Evolutionary conservation across 2,113 vertebrate genomes (phyloP), one percentile per base, ranked within the genome.

Genomic region (Menidia beryllina): DNA sequence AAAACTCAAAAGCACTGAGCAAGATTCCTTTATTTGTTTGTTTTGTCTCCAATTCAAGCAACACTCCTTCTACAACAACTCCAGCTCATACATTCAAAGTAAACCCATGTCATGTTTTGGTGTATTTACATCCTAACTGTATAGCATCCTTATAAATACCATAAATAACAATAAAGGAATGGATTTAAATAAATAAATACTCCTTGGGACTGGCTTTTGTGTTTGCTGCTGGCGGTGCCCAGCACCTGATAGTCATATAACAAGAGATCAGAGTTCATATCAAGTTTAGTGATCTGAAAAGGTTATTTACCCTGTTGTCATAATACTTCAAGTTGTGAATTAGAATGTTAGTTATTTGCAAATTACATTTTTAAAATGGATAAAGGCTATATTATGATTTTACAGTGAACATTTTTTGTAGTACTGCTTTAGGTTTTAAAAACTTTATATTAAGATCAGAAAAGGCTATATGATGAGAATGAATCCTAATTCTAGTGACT

Each of bases 171-270:
- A 90, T 30, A 71, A 76, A 89, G 89, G 77, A 89, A 90, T 89
- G 87, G 77, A 87, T 94, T 97, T 97, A 96, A 97, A 98, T 98
- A 98, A 98, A 98, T 98, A 98, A 96, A 97, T 98, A 86, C 69
- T 74, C 55, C 56, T 69, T 71, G 67, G 72, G 70, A 82, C 57
- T 62, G 52, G 47, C 86, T 75, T 56, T 69, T 2, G 43, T 77
- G 71, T 84, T 69, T 84, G 88, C 89, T 85, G 84, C 89, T 85
- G 84, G 74, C 88, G 86, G 88, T 82, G 84, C 38, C 88, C 92
- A 89, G 90, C 87, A 88, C 90, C 81, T 90, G 70, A 71, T 71
- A 47, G 59, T 73, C 51, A 72, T 68, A 65, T 39, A 65, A 13
- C 53, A 38, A 43, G 50, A 83, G 72, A 77, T 81, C 50, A 45